Evolutionary conservation across 2,888 invertebrate species (phyloP), one percentile per base, ranked within the genome.

Genomic region (Oxytorus armatus): DNA sequence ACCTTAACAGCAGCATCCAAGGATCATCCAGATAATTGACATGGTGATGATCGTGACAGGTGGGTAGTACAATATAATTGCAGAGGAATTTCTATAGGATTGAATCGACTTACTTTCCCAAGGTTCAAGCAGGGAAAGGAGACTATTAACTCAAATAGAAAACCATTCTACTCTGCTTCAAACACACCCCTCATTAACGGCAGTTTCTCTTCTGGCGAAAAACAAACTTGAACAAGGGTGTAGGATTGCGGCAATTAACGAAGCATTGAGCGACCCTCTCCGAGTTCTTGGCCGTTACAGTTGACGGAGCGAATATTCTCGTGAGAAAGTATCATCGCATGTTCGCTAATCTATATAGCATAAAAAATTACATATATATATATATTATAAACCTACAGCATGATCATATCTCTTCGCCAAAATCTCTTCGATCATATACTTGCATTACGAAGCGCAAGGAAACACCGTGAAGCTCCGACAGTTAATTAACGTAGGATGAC

Each of bases 401-500:
- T 10, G 16, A 68, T 36, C n/a, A n/a, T n/a, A n/a, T n/a, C n/a
- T n/a, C n/a, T n/a, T n/a, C n/a, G n/a, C n/a, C n/a, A n/a, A n/a
- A n/a, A n/a, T n/a, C n/a, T n/a, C n/a, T n/a, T n/a, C n/a, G 44
- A 78, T 73, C 59, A 66, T 63, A 69, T 57, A 47, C 69, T 59
- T 33, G 57, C 42, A 65, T 49, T 44, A 75, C 69, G 79, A 39
- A 33, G 36, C 42, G 42, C 33, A 59, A 79, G 63, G 51, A 39
- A 74, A 74, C 68, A 61, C 57, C 75, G 75, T 75, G 70, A 79
- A 63, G 69, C 49, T 75, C 65, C 70, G 69, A 79, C 70, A 75
- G 79, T 79, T 79, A 75, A 79, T 79, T 79, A 79, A 75, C 65
- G 61, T 16, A 11, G 47, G 23, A 63, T 74, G 75, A 79, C 63